Conservation (phyloP, 2,113 vertebrate genomes). For the Mesembrinibis cayennensis region DNA sequence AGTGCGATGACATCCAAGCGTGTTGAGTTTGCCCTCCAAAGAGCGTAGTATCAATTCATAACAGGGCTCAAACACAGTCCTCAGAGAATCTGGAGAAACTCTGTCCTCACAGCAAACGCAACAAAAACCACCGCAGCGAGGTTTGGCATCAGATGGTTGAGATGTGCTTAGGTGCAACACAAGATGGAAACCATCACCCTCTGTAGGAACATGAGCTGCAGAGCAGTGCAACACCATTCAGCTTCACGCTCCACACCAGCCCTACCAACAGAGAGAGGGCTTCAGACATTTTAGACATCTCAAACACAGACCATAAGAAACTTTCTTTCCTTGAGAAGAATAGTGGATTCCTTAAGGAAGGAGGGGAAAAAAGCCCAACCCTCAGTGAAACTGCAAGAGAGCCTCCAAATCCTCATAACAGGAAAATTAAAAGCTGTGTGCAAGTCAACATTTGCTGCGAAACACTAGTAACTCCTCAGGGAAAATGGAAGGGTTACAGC, state of each 20-base stretch:
- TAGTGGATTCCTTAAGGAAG: background rate
- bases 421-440: background rate
- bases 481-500: background rate
- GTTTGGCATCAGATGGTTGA: background rate
- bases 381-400: background rate
- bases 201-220: background rate
- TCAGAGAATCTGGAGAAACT: background rate
- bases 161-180: background rate
- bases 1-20: background rate
- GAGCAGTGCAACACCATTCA: background rate
- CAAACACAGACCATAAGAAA: background rate
- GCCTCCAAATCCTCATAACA: background rate
- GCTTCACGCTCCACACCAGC: background rate
- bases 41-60: background rate
- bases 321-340: background rate
- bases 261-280: background rate
- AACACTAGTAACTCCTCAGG: background rate
- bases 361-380: background rate
- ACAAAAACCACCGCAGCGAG: rapidly evolving
- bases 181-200: rapidly evolving
- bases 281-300: background rate
- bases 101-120: background rate
- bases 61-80: background rate
- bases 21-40: background rate
- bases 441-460: background rate